Base-by-base conservation (phyloP, 2,888 invertebrate genomes). In the Raillietiella orientalis region DNA sequence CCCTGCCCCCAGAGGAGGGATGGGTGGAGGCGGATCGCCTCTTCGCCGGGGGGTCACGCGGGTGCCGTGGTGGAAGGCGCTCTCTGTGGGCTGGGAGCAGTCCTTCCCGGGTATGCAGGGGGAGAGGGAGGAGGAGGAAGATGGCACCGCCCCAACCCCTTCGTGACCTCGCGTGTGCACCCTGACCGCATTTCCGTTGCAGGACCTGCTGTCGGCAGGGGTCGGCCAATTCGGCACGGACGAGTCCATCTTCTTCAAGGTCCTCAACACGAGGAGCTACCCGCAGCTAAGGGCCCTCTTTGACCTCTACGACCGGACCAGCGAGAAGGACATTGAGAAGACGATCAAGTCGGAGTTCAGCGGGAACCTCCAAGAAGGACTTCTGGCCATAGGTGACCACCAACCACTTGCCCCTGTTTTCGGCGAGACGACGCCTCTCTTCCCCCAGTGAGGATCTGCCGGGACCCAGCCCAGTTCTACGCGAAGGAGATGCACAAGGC, bases 161-260 rank as follows among this genome's bases (percentile, higher is more conserved):
- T n/a, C n/a, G n/a, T n/a, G n/a, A n/a, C n/a, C n/a, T n/a, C n/a
- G n/a, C n/a, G n/a, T n/a, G n/a, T n/a, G n/a, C n/a, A n/a, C n/a
- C n/a, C n/a, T n/a, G n/a, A n/a, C n/a, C n/a, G n/a, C n/a, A n/a
- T n/a, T n/a, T n/a, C n/a, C n/a, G n/a, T 36, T 36, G 14, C 30
- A 46, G 42, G 41, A 43, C 39, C 33, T 46, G 30, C 34, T 45
- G 39, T 37, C 46, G 36, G 40, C 53, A 12, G 52, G 52, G n/a
- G 49, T 39, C 21, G 42, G 39, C 3, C 36, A 41, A 21, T 38
- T 44, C 33, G 49, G 47, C 24, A 48, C 48, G 8, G 39, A 39
- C 23, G 43, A 43, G 26, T 38, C 41, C 17, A 34, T 36, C 8
- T 41, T 49, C 32, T 40, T 46, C 16, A 31, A 34, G 11, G 39